Evolutionary conservation across 2,113 vertebrate species (phyloP), one percentile per base, ranked within the genome.

Genomic region (Pipra filicauda): DNA sequence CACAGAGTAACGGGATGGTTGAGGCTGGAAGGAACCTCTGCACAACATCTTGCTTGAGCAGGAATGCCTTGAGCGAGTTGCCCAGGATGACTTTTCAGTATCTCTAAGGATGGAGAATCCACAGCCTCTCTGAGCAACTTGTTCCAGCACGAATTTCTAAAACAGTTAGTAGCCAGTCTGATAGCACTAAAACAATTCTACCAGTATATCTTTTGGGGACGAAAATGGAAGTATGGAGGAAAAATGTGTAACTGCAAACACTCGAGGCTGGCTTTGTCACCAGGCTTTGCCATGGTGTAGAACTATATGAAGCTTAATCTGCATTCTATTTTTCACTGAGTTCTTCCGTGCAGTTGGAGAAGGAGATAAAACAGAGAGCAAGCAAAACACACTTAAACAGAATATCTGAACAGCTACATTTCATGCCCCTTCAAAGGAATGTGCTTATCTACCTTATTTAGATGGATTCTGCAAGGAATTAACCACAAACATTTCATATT

Each of bases 391-490:
- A 58, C 48, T 58, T n/a, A 58, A 84, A 54, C 0, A 59, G 39
- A 49, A 31, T 39, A 80, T 48, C 54, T 77, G 37, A 74, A 41
- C 35, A 59, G 33, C 19, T 87, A 23, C 12, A 35, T 66, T 92
- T 88, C 30, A n/a, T 21, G 9, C 6, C 46, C 6, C 27, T 94
- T 95, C 41, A 80, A 91, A 93, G 26, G 30, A 51, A 70, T 59
- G 70, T 85, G 20, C 46, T 90, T 73, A 91, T 66, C 79, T 94
- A 80, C 43, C n/a, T 62, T 62, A 75, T 28, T 66, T 81, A 80
- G 55, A 41, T 16, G 83, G 62, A 62, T 43, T 69, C 39, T 73
- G 21, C 1, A 14, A 66, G 59, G 37, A 70, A 77, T 61, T 77
- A 93, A 85, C 65, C 43, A 51, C 64, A 90, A 88, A 51, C 6